phyloP scores from a whole-genome alignment of 2,888 invertebrate genomes.

The Temnothorax unifasciatus region DNA sequence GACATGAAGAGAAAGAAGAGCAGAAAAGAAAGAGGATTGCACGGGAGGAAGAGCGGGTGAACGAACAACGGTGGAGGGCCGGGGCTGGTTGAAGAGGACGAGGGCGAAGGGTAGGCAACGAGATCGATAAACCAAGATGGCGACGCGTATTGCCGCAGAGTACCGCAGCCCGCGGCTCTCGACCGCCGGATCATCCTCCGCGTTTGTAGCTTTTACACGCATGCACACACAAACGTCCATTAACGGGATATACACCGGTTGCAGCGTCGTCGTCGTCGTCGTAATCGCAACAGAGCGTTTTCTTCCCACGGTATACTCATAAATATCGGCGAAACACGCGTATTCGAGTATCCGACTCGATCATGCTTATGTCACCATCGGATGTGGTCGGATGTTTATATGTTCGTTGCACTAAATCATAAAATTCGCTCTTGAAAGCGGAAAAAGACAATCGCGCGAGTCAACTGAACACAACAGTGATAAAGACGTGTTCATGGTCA shows the following conservation, averaged over 20 bases:
- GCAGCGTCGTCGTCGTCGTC: conserved; percentile 15
- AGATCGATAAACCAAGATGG: conserved; percentile 84
- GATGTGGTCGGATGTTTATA: not conserved
- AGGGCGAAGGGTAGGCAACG: conserved; percentile 71
- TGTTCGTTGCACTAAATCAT: not conserved
- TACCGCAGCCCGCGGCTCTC: conserved; percentile 82
- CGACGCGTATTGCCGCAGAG: conserved; percentile 82
- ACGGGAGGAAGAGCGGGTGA: conserved; percentile 16
- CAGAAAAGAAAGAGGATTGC: conserved; percentile 56
- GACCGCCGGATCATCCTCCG: conserved; percentile 81
- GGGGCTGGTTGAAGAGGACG: conserved; percentile 65
- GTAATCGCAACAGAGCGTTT: conserved; percentile 37
- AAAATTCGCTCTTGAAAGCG: conserved; percentile 1
- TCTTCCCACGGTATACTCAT: conserved; percentile 13
- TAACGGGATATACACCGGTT: conserved; percentile 15
- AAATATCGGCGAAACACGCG: conserved; percentile 27
- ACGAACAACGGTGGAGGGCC: conserved; percentile 56
- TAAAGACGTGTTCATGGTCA: conserved; percentile 55
- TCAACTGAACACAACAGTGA: conserved; percentile 51
- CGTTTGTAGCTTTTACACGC: conserved; percentile 55
- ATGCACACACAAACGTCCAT: conserved; percentile 44
- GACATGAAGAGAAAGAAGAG: conserved; percentile 35
- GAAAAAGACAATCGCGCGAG: not conserved
- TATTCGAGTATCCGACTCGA: conserved; percentile 3
- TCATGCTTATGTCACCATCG: conserved; percentile 10